phyloP scores from a whole-genome alignment of 2,113 vertebrate genomes.

The Aegotheles bennettii region DNA sequence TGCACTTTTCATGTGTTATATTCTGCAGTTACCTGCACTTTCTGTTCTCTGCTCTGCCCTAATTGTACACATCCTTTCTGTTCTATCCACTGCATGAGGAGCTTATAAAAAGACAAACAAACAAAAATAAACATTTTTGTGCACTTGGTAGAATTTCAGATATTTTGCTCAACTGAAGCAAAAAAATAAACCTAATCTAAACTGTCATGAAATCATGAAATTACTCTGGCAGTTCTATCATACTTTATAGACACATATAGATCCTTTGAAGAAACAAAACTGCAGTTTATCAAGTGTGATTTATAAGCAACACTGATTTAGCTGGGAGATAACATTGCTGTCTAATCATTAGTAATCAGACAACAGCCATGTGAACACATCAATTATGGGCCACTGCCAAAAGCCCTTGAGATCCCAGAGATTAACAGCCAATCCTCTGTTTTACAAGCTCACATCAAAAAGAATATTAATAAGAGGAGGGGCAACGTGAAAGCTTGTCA shows the following conservation, averaged over 20 bases:
- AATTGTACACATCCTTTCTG: neutral
- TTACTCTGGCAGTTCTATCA: slow-evolving; percentile 62
- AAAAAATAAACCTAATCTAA: slow-evolving; percentile 71
- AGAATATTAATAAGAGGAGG: slow-evolving; percentile 84
- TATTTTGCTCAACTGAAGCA: slow-evolving; percentile 60
- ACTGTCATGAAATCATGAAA: slow-evolving; percentile 63
- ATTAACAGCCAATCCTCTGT: slow-evolving; percentile 85
- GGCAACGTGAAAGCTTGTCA: slow-evolving; percentile 74
- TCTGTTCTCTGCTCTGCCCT: neutral
- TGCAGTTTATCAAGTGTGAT: slow-evolving; percentile 77
- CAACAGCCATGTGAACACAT: slow-evolving; percentile 82
- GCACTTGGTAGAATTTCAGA: slow-evolving; percentile 24
- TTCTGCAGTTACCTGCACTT: neutral
- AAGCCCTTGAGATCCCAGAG: slow-evolving; percentile 81
- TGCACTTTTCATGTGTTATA: neutral
- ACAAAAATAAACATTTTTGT: neutral
- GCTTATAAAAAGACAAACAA: neutral
- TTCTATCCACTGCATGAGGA: neutral
- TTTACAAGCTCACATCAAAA: slow-evolving; percentile 84
- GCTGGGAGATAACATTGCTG: slow-evolving; percentile 77
- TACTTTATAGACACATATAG: slow-evolving; percentile 49
- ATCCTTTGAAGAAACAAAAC: slow-evolving; percentile 75
- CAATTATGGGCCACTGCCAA: slow-evolving; percentile 84
- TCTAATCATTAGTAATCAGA: slow-evolving; percentile 83
- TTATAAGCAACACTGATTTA: slow-evolving; percentile 81